These are phyloP conservation scores for Corvus moneduloides DNA, from an alignment of 2,113 vertebrate genomes.

Conservation along the genomic window DNA sequence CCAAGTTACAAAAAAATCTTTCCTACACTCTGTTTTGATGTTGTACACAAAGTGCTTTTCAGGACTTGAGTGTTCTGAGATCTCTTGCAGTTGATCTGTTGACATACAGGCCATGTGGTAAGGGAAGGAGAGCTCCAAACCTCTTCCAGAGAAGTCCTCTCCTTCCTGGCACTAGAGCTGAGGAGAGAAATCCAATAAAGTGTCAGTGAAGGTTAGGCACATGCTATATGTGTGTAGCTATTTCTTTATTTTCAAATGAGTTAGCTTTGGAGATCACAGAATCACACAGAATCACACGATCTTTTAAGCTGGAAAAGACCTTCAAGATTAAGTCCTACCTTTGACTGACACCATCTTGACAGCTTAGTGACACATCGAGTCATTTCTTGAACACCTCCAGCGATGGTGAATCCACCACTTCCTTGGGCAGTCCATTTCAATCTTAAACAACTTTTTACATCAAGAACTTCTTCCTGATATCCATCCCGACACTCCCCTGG, in stretches of 20 bases:
- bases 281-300: neutral
- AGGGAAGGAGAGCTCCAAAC: neutral
- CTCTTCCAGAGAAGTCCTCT: neutral
- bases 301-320: neutral
- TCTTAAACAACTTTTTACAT: neutral
- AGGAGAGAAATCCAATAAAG: neutral
- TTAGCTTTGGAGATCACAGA: neutral
- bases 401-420: neutral
- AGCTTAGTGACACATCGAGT: no score
- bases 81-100: neutral
- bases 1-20: neutral
- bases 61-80: neutral
- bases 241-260: neutral
- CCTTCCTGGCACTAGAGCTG: neutral
- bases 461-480: neutral
- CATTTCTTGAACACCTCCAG: neutral
- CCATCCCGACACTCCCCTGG: neutral
- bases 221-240: accelerated
- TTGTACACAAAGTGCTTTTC: neutral
- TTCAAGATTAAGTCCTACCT: neutral
- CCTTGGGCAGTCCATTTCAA: neutral
- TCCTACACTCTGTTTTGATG: neutral
- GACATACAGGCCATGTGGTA: accelerated
- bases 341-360: neutral
- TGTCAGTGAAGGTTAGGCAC: neutral